Evolutionary conservation across 1,140 invertebrate species (phyloP).

Genomic region (Aphidius gifuensis): DNA sequence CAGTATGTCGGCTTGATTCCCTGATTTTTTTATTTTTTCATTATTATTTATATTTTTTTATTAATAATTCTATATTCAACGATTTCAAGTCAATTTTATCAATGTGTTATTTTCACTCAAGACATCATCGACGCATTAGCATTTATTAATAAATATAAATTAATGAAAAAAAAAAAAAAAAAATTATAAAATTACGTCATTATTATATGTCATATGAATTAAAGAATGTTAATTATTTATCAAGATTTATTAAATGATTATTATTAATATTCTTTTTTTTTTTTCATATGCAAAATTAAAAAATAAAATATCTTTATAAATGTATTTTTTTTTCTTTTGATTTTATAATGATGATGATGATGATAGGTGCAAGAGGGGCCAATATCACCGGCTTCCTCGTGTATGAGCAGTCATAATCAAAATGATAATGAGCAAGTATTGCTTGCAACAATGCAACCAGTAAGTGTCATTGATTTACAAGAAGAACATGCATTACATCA

Average conservation of each 20-base stretch:
- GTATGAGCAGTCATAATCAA: slow-evolving; percentile 51
- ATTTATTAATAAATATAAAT: not conserved
- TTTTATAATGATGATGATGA: slow-evolving; percentile 21
- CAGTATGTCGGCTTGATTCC: slow-evolving; percentile 29
- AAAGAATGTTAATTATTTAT: slow-evolving; percentile 39
- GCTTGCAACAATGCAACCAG: slow-evolving; percentile 73
- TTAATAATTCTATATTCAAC: slow-evolving; percentile 17
- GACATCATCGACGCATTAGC: not conserved
- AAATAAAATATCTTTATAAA: not conserved
- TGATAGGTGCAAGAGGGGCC: slow-evolving; percentile 48
- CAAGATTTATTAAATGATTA: slow-evolving; percentile 27
- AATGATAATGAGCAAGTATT: slow-evolving; percentile 61
- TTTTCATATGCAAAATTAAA: not conserved
- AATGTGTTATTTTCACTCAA: slow-evolving; percentile 25
- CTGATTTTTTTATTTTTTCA: slow-evolving; percentile 6
- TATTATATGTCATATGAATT: slow-evolving; percentile 38
- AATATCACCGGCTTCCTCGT: slow-evolving; percentile 51
- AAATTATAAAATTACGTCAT: no score
- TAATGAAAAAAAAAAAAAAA: not conserved
- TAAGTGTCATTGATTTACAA: slow-evolving; percentile 65
- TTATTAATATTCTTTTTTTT: slow-evolving; percentile 5
- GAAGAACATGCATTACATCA: slow-evolving; percentile 61
- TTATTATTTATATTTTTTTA: no score
- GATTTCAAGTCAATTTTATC: slow-evolving; percentile 34
- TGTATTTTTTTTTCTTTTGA: not conserved